These are phyloP conservation scores for Euborellia annulipes DNA, from an alignment of 1,140 invertebrate genomes.

Conservation along the genomic window DNA sequence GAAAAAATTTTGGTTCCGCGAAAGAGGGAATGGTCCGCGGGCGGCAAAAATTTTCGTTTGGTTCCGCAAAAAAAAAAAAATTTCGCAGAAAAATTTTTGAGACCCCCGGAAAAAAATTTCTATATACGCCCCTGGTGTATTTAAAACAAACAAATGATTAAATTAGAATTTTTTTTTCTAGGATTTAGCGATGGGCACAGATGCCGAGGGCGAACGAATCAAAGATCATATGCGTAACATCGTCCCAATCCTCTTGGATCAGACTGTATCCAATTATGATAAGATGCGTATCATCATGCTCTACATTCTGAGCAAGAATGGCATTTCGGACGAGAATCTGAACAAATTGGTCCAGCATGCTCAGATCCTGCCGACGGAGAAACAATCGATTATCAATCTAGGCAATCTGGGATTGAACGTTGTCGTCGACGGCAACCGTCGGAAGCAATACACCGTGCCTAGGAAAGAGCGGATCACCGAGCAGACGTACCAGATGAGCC, in stretches of 20 bases:
- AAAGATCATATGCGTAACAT: constrained; percentile 99
- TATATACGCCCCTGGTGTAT: too few species aligned
- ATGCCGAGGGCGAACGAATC: constrained; percentile 96
- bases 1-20: not conserved
- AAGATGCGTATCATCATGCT: constrained; percentile 97
- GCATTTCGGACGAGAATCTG: constrained; percentile 95
- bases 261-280: constrained; percentile 76
- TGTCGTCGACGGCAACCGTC: constrained; percentile 74
- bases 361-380: constrained; percentile 76
- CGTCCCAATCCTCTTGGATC: constrained; percentile 90
- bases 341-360: constrained; percentile 95
- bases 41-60: too few species aligned
- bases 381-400: constrained; percentile 90
- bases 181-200: constrained; percentile 92
- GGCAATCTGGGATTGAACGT: constrained; percentile 89
- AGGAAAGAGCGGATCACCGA: constrained; percentile 94
- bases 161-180: constrained; percentile 24
- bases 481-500: constrained; percentile 97
- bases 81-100: not conserved
- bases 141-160: not conserved
- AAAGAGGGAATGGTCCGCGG: too few species aligned
- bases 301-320: constrained; percentile 98
- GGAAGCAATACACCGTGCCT: constrained; percentile 69
- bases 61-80: too few species aligned
- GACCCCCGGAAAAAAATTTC: too few species aligned